These are phyloP conservation scores for Coremacera marginata DNA, from an alignment of 2,888 invertebrate genomes.

Conservation along the genomic window DNA sequence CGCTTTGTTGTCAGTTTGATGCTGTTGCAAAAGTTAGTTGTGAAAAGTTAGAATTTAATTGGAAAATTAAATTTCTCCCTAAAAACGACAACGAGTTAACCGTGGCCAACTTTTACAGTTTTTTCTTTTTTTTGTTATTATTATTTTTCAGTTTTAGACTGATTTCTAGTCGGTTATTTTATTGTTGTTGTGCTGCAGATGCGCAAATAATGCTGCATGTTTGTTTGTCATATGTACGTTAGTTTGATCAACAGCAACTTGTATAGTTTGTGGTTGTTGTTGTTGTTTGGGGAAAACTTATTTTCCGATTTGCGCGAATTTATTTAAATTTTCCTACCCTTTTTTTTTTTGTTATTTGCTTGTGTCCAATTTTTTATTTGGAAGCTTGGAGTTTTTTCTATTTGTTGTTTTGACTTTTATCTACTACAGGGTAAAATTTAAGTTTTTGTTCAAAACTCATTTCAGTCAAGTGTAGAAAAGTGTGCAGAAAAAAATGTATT, in stretches of 20 bases:
- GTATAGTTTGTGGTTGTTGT: neutral
- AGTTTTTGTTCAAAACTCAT: conserved; percentile 37
- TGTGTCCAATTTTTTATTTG: too few relatives aligned
- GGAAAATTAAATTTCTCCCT: conserved; percentile 65
- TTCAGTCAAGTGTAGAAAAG: too few relatives aligned
- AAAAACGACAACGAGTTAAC: conserved; percentile 16
- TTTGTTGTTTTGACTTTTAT: neutral
- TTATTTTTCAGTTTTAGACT: neutral
- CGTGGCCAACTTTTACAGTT: neutral
- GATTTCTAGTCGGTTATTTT: neutral
- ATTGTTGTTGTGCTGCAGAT: neutral
- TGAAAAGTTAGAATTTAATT: conserved; percentile 58
- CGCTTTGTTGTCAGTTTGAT: conserved; percentile 1
- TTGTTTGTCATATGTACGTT: neutral
- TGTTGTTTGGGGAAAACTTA: neutral
- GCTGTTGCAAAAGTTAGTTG: conserved; percentile 16
- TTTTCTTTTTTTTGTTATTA: neutral
- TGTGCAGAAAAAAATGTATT: too few relatives aligned
- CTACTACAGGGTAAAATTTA: conserved; percentile 4
- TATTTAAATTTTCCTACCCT: conserved; percentile 2
- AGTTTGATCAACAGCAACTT: neutral
- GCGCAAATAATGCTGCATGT: neutral
- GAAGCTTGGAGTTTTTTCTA: conserved; percentile 22
- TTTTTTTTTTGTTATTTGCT: too few relatives aligned
- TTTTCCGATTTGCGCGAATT: conserved; percentile 3